These are phyloP conservation scores for Hymenochirus boettgeri DNA, from an alignment of 2,113 vertebrate species.

Conservation along the genomic window DNA sequence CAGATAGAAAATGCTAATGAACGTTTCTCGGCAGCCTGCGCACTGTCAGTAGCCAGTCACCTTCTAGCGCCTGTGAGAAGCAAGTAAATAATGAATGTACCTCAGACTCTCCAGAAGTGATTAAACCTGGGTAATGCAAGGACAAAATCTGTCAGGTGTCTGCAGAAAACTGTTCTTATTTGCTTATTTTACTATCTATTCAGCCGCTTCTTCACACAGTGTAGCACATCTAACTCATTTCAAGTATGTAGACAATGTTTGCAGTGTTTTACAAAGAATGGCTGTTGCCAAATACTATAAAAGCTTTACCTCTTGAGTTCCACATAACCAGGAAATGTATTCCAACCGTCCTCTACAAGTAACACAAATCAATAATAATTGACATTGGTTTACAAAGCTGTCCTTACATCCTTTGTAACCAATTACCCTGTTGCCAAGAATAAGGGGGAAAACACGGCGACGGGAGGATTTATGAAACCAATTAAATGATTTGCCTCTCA, in stretches of 20 bases:
- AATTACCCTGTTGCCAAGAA: slow-evolving; percentile 41
- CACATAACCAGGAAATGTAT: slow-evolving; percentile 38
- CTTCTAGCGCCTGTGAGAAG: slow-evolving; percentile 10
- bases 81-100: slow-evolving; percentile 37
- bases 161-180: slow-evolving; percentile 23
- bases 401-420: slow-evolving; percentile 33
- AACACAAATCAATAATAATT: slow-evolving; percentile 43
- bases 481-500: slow-evolving; percentile 25
- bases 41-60: slow-evolving; percentile 21
- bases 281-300: slow-evolving; percentile 32
- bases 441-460: slow-evolving; percentile 31
- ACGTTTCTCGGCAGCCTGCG: slow-evolving; percentile 6
- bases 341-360: slow-evolving; percentile 35
- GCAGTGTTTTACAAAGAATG: slow-evolving; percentile 13
- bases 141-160: slow-evolving; percentile 35
- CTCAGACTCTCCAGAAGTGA: slow-evolving; percentile 23
- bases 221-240: slow-evolving; percentile 8
- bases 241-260: slow-evolving; percentile 19
- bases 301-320: slow-evolving; percentile 34
- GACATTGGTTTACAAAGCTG: slow-evolving; percentile 40
- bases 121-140: slow-evolving; percentile 36
- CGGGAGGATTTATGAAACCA: slow-evolving; percentile 37
- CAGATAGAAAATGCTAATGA: slow-evolving; percentile 21
- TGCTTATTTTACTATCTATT: slow-evolving; percentile 10
- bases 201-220: neutral